phyloP scores from a whole-genome alignment of 2,888 invertebrate species.

The Lamproptera curius region DNA sequence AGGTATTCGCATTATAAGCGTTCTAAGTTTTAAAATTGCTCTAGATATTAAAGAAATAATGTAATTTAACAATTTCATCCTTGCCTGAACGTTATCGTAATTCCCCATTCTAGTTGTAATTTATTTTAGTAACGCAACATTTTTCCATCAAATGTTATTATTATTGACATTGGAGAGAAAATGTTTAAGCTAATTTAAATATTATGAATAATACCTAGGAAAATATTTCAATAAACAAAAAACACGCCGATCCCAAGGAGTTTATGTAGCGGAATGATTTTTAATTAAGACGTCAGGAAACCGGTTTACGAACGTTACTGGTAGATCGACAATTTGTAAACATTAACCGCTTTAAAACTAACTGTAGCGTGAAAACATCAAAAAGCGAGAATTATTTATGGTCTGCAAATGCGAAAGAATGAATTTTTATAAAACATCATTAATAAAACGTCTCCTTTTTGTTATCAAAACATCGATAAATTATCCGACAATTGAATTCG shows the following conservation, averaged over 20 bases:
- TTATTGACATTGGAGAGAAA: no score
- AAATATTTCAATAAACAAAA: constrained; percentile 12
- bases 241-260: constrained; percentile 26
- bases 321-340: constrained; percentile 49
- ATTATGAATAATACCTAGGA: no score
- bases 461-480: constrained; percentile 70
- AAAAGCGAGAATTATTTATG: constrained; percentile 57
- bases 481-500: constrained; percentile 69
- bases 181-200: no score
- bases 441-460: constrained; percentile 55
- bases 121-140: no score
- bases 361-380: constrained; percentile 59
- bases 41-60: no score
- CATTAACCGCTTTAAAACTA: constrained; percentile 49
- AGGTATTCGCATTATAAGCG: no score
- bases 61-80: no score
- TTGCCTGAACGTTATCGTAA: no score
- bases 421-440: constrained; percentile 56
- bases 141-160: no score
- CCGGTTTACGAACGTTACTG: constrained; percentile 34
- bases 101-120: no score
- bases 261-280: constrained; percentile 47
- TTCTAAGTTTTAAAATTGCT: no score
- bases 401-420: constrained; percentile 44
- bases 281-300: constrained; percentile 43